These are phyloP conservation scores for Calidris pygmaea DNA, from an alignment of 2,113 vertebrate species.

Conservation along the genomic window DNA sequence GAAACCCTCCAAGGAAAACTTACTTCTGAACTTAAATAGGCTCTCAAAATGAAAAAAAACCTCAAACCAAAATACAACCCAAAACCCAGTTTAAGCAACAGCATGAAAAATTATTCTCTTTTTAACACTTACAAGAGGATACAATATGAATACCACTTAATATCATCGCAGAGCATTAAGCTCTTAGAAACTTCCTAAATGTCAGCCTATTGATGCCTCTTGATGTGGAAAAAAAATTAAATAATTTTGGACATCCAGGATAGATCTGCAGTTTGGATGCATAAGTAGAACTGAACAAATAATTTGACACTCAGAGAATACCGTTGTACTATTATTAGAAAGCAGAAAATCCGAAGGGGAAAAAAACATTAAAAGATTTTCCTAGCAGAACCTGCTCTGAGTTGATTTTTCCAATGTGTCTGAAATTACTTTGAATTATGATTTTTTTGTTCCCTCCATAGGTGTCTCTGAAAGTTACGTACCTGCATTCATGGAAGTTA, in stretches of 20 bases:
- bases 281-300: not conserved
- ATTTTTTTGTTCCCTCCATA: not conserved
- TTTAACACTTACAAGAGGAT: not conserved
- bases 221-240: not conserved
- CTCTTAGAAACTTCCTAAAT: not conserved
- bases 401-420: not conserved
- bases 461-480: accelerated
- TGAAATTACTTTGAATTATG: not conserved
- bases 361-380: not conserved
- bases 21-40: not conserved
- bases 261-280: not conserved
- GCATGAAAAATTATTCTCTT: not conserved
- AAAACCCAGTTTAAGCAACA: not conserved
- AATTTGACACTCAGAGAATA: not conserved
- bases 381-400: not conserved
- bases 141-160: not conserved
- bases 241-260: not conserved
- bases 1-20: not conserved
- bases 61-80: not conserved
- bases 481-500: not conserved
- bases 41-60: not conserved
- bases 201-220: not conserved
- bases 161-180: accelerated
- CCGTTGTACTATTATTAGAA: not conserved
- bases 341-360: not conserved